Conservation (phyloP, 2,113 vertebrate genomes). For the Triplophysa tibetana region DNA sequence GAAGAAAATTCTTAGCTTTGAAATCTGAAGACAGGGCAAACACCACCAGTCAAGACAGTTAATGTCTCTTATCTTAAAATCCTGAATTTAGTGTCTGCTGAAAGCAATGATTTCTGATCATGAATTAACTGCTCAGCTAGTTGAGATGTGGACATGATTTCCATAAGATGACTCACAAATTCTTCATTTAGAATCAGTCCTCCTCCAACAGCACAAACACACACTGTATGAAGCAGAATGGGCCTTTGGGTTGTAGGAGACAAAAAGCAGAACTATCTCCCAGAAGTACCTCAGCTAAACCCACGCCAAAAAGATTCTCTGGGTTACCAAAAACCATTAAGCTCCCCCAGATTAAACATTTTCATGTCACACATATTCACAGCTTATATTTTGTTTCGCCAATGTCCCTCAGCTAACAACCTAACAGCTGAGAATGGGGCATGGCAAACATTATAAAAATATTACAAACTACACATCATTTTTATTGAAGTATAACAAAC, state of each 20-base stretch:
- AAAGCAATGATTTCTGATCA: background rate
- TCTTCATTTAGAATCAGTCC: background rate
- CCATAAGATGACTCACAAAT: slow-evolving; percentile 8
- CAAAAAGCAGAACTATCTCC: slow-evolving; percentile 13
- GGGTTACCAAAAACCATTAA: slow-evolving; percentile 21
- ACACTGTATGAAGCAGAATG: background rate
- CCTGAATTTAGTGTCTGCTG: background rate
- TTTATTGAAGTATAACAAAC: too few species aligned
- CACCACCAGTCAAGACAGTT: too few species aligned
- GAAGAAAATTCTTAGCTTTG: too few species aligned
- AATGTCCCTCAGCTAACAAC: too few species aligned
- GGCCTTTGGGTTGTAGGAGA: background rate
- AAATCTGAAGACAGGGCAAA: too few species aligned
- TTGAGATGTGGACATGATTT: background rate
- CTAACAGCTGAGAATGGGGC: too few species aligned
- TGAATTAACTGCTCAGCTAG: background rate
- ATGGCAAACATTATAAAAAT: too few species aligned
- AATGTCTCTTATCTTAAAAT: background rate
- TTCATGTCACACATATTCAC: slow-evolving; percentile 14
- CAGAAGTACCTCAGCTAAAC: slow-evolving; percentile 7
- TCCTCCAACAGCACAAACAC: background rate
- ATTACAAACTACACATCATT: too few species aligned
- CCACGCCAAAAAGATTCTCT: slow-evolving; percentile 28
- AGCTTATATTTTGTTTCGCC: background rate
- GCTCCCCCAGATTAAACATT: background rate